These are phyloP conservation scores for Apodemus speciosus DNA, from an alignment of 2,113 vertebrate genomes.

Conservation along the genomic window DNA sequence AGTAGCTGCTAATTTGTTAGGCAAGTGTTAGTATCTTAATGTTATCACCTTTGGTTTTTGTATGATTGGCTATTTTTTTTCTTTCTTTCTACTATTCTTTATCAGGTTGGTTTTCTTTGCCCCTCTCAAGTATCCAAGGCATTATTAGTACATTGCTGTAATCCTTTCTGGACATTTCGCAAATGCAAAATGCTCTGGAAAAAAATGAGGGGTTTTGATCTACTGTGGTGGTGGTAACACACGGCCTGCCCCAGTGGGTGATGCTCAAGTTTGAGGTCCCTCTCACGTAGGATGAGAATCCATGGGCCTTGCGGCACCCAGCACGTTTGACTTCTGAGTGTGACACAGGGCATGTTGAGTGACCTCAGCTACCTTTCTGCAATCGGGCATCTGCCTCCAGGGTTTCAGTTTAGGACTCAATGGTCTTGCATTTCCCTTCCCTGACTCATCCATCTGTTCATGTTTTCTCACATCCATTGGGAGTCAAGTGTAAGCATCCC, in stretches of 20 bases:
- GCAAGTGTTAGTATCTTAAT: not conserved
- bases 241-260: not conserved
- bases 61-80: not conserved
- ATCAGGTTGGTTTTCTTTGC: not conserved
- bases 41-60: not conserved
- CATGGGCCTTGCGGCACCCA: not conserved
- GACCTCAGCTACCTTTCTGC: not conserved
- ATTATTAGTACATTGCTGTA: conserved; percentile 7
- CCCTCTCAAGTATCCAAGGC: not conserved
- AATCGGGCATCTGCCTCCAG: not conserved
- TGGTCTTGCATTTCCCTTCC: not conserved
- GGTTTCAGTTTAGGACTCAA: conserved; percentile 39
- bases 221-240: not conserved
- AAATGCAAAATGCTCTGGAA: conserved; percentile 19
- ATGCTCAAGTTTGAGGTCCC: not conserved
- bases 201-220: not conserved
- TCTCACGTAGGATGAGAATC: not conserved
- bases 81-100: not conserved
- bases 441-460: not conserved
- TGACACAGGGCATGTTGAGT: not conserved
- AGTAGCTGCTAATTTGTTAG: not conserved
- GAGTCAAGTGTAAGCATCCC: not conserved
- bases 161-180: conserved; percentile 31
- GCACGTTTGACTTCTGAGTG: not conserved
- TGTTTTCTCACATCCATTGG: not conserved